phyloP scores from a whole-genome alignment of 1,140 invertebrate genomes.

The Drosophila repleta region DNA sequence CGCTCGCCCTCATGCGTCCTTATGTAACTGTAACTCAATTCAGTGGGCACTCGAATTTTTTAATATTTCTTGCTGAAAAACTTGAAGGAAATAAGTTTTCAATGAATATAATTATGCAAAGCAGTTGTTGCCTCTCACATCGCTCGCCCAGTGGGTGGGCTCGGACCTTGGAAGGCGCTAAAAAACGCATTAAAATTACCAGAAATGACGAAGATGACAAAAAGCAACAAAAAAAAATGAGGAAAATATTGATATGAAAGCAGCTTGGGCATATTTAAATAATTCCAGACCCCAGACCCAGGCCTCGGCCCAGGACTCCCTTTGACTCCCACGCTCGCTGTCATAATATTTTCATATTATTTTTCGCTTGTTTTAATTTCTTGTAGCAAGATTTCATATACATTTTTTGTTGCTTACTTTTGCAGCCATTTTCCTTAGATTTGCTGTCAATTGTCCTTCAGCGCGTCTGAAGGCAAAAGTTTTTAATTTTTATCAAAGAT shows the following conservation, averaged over 20 bases:
- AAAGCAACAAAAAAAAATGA: slow-evolving; percentile 40
- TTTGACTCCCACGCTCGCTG: slow-evolving; percentile 26
- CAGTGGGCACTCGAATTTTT: slow-evolving; percentile 45
- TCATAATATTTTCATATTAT: slow-evolving; percentile 81
- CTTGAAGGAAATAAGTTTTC: slow-evolving; percentile 80
- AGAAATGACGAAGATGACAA: slow-evolving; percentile 34
- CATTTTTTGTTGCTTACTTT: slow-evolving; percentile 3
- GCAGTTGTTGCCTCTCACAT: slow-evolving; percentile 34
- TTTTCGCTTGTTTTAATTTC: slow-evolving; percentile 77
- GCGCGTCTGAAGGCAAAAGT: slow-evolving; percentile 54
- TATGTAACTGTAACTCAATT: slow-evolving; percentile 72
- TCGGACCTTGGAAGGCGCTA: slow-evolving; percentile 55
- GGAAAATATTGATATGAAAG: slow-evolving; percentile 71
- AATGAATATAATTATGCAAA: slow-evolving; percentile 83
- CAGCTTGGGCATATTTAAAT: slow-evolving; percentile 76
- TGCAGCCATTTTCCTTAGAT: slow-evolving; percentile 27
- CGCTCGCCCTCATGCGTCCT: neutral
- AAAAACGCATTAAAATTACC: slow-evolving; percentile 52
- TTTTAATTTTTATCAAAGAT: slow-evolving; percentile 81
- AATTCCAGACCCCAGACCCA: slow-evolving; percentile 44
- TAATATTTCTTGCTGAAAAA: slow-evolving; percentile 69
- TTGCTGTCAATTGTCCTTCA: slow-evolving; percentile 71
- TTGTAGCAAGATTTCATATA: slow-evolving; percentile 72
- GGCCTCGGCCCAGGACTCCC: neutral
- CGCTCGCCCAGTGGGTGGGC: slow-evolving; percentile 40